Evolutionary conservation across 2,797 vertebrate genomes (phyloP), one percentile per base, ranked within the genome.

Genomic region (Enteromius trimaculatus): DNA sequence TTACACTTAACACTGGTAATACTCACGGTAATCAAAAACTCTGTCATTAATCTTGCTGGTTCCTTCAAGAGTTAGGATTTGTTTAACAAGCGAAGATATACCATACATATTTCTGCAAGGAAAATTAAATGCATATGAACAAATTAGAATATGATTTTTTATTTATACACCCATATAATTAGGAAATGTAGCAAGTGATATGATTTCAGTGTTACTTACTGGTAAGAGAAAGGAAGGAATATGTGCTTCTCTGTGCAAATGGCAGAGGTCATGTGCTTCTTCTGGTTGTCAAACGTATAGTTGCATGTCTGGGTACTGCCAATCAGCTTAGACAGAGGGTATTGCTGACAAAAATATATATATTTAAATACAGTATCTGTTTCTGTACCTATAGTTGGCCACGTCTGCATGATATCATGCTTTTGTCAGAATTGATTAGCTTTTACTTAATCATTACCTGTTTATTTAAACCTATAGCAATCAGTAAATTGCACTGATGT

Each of bases 201-300:
- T 77, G 81, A 93, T 80, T 23, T 62, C 17, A 71, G 16, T 47
- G 13, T 21, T 13, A 81, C 96, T 77, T 92, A 99, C 97, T 95
- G 90, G 89, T 93, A 85, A 8, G 96, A 97, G 79, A 95, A 92
- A 71, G 97, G 97, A 83, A 96, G 90, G 87, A 97, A 95, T 68
- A 96, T 91, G 87, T 99, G 97, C 11, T 96, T 96, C 88, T 99
- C 98, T 87, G 87, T 94, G 91, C 98, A 99, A 85, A 82, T 87
- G 26, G 86, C 96, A 60, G 94, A 93, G 49, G 94, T 94, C 89
- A 98, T 92, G 60, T 97, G 96, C 83, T 95, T 97, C 89, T 91
- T 96, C 90, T 95, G 95, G 82, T 92, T 89, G 86, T 98, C 96
- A 89, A 99, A 95, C 37, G 87, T 94, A 88, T 98, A 99, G 89